Percentiles rank a stretch among this genome's conserved stretches.
Conservation (phyloP, 2,113 vertebrate genomes). For the Clupea harengus region DNA sequence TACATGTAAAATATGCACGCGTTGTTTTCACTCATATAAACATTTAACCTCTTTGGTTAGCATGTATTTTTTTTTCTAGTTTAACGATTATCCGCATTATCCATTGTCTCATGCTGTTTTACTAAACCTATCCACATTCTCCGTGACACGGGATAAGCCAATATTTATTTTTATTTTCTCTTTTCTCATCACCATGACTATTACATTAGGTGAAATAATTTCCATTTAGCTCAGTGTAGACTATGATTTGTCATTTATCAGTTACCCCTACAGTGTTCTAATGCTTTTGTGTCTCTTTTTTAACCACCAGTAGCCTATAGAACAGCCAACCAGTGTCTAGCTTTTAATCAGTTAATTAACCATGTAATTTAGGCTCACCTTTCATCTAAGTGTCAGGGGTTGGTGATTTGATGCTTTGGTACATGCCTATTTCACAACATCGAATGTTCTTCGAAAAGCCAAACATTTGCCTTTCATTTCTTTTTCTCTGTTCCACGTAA, state of each 20-base stretch:
- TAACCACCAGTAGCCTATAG: not conserved
- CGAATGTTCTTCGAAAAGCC: not conserved
- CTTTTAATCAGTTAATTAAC: not conserved
- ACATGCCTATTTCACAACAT: not conserved
- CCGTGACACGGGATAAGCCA: not conserved
- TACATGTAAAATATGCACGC: not conserved
- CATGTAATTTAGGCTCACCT: not conserved
- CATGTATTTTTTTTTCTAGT: not conserved
- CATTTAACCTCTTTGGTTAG: not conserved
- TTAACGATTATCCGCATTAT: not conserved
- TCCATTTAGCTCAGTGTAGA: not conserved
- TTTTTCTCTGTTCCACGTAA: not conserved
- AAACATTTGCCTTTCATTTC: not conserved
- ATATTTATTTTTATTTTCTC: not conserved
- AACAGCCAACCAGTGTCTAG: not conserved
- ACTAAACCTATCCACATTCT: not conserved
- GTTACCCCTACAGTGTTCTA: not conserved
- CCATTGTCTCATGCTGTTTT: conserved; percentile 7
- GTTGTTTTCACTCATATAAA: not conserved
- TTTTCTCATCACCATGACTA: not conserved
- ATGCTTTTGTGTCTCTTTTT: not conserved
- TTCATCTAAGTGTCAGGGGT: not conserved
- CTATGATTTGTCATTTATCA: not conserved
- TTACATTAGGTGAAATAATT: not conserved
- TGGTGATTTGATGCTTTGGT: not conserved